phyloP scores from a whole-genome alignment of 1,140 invertebrate genomes.

The Lepidurus couesii region DNA sequence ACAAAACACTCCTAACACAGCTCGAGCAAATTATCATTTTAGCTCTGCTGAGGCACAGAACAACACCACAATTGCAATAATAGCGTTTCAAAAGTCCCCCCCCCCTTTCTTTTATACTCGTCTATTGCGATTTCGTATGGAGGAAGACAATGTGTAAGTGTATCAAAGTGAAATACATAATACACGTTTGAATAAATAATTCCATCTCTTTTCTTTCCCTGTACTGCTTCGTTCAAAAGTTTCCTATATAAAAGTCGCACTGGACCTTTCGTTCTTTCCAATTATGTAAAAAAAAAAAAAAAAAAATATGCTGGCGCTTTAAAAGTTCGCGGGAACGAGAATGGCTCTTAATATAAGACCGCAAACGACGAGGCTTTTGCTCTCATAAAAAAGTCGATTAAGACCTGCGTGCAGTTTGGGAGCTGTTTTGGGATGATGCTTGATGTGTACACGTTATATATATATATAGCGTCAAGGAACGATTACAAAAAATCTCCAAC shows the following conservation, averaged over 20 bases:
- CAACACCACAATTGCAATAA: not conserved
- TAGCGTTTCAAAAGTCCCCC: not conserved
- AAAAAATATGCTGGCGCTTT: not conserved
- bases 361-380: slow-evolving; percentile 13
- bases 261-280: not conserved
- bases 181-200: not conserved
- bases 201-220: not conserved
- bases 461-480: not conserved
- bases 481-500: not conserved
- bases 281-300: not conserved
- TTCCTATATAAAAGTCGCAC: not conserved
- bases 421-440: not conserved
- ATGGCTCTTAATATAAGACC: not conserved
- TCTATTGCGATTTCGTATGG: not conserved
- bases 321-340: not conserved
- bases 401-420: not conserved
- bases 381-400: slow-evolving; percentile 16
- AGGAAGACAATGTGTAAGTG: not conserved
- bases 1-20: not conserved
- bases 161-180: not conserved
- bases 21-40: slow-evolving; percentile 19
- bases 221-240: not conserved
- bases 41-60: not conserved
- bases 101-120: not conserved
- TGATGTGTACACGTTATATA: not conserved